Conservation (phyloP, 2,888 invertebrate genomes). For the Eupithecia vulgata region DNA sequence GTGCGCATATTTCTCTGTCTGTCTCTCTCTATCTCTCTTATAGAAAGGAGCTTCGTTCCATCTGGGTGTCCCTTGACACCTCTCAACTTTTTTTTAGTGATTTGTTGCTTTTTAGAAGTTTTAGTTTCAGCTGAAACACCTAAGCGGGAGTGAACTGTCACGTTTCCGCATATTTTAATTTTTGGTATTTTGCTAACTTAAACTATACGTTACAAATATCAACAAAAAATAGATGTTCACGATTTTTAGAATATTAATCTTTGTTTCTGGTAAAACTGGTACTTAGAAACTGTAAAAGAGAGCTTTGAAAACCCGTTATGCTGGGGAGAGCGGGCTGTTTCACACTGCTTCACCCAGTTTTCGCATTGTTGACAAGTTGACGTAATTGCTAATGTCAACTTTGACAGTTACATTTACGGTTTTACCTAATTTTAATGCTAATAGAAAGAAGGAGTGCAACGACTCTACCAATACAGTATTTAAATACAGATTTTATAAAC, state of each 20-base stretch:
- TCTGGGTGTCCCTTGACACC: no score
- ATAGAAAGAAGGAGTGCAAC: constrained; percentile 28
- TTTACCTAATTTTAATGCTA: constrained; percentile 26
- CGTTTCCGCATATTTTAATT: background rate
- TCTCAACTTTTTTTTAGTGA: no score
- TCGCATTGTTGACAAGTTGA: constrained; percentile 18
- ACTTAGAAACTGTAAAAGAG: constrained; percentile 1
- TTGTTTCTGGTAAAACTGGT: background rate
- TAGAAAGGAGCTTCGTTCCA: no score
- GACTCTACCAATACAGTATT: constrained; percentile 17
- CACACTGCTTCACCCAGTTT: constrained; percentile 10
- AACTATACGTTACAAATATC: background rate
- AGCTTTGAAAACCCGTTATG: constrained; percentile 16
- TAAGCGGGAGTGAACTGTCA: background rate
- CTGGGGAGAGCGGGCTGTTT: constrained; percentile 5
- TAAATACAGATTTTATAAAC: background rate
- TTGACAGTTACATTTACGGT: constrained; percentile 36
- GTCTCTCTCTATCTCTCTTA: no score
- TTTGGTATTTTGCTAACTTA: background rate
- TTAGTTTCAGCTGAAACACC: background rate
- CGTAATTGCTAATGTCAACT: constrained; percentile 34
- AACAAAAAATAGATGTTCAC: background rate
- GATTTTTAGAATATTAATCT: background rate
- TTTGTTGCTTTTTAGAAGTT: background rate
- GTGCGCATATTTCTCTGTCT: no score